phyloP scores from a whole-genome alignment of 2,113 vertebrate species.

The Rhea americana region DNA sequence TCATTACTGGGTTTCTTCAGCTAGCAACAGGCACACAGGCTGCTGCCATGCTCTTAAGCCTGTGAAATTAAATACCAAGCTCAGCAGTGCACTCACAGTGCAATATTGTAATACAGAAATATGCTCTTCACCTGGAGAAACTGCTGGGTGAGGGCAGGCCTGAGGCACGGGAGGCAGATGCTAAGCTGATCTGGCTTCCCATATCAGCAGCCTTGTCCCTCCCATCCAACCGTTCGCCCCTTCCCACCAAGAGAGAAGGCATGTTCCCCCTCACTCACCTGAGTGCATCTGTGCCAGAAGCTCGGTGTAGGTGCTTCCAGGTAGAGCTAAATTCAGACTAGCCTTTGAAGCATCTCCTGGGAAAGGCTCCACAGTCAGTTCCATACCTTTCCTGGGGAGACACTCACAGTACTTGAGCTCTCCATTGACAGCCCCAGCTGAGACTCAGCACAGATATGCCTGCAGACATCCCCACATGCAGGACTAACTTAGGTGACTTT shows the following conservation, averaged over 20 bases:
- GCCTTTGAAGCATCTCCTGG: neutral
- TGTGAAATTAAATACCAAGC: neutral
- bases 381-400: neutral
- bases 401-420: neutral
- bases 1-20: neutral
- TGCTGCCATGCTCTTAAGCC: neutral
- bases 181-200: neutral
- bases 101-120: neutral
- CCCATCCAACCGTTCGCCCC: neutral
- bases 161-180: neutral
- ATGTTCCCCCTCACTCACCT: neutral
- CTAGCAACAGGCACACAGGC: neutral
- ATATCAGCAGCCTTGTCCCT: neutral
- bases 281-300: rapidly evolving
- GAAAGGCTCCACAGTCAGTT: neutral
- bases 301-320: neutral
- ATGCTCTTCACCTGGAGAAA: neutral
- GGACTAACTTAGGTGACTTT: neutral
- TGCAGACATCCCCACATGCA: too few relatives aligned
- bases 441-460: too few relatives aligned
- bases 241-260: neutral
- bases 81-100: neutral
- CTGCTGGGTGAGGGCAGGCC: neutral
- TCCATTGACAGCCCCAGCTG: neutral
- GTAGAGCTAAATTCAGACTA: neutral